phyloP scores from a whole-genome alignment of 2,888 invertebrate species.

The Hydraecia micacea region DNA sequence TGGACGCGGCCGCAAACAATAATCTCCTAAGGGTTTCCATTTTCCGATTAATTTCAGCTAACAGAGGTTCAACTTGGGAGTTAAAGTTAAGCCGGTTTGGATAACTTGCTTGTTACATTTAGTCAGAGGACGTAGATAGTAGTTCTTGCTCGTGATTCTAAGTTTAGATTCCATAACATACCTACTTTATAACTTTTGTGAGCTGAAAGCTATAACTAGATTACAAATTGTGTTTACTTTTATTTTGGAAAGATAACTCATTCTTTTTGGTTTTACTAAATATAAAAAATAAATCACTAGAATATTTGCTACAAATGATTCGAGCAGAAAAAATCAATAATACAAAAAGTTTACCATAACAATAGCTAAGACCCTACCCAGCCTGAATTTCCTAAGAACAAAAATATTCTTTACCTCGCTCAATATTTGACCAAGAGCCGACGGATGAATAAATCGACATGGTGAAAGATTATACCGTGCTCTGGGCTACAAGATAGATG shows the following conservation, averaged over 20 bases:
- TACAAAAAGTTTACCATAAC: not conserved
- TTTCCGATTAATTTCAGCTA: conserved; percentile 55
- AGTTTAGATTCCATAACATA: not conserved
- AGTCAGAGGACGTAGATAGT: conserved; percentile 18
- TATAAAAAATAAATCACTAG: not conserved
- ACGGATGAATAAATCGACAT: conserved; percentile 17
- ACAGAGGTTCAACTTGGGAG: conserved; percentile 24
- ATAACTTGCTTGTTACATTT: conserved; percentile 33
- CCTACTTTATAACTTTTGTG: not conserved
- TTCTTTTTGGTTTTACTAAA: not conserved
- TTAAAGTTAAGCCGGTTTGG: conserved; percentile 26
- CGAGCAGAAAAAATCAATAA: not conserved
- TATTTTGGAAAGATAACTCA: not conserved
- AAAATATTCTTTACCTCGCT: not conserved
- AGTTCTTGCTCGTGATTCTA: not conserved
- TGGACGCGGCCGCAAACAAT: conserved; percentile 58
- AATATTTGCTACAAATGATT: not conserved
- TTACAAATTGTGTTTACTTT: not conserved
- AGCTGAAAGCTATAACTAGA: not conserved
- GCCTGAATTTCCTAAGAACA: not conserved
- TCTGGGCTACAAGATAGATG: not conserved
- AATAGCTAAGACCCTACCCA: not conserved
- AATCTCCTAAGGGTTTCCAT: conserved; percentile 55
- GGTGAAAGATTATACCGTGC: conserved; percentile 13
- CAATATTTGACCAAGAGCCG: conserved; percentile 25